Conservation (phyloP, 2,797 vertebrate species). For the Trachops cirrhosus region DNA sequence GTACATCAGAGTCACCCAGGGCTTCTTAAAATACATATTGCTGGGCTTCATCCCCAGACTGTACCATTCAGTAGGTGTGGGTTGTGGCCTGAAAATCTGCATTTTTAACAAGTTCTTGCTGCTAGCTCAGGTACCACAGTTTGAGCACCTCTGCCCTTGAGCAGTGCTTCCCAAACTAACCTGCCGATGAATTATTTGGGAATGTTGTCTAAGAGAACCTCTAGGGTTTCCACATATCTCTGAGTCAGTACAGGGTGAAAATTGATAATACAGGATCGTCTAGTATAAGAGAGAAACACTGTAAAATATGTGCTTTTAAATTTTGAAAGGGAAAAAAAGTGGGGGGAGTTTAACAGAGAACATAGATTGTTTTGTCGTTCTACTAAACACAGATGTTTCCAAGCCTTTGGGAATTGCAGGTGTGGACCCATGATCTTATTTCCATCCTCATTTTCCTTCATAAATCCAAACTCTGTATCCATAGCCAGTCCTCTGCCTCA, state of each 20-base stretch:
- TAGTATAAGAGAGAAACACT: not conserved
- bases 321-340: not conserved
- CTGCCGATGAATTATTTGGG: not conserved
- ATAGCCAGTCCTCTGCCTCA: not conserved
- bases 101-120: slow-evolving; percentile 12
- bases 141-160: not conserved
- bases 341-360: not conserved
- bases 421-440: not conserved
- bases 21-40: not conserved
- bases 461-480: not conserved
- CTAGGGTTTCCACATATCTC: not conserved
- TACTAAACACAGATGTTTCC: not conserved
- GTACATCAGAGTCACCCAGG: not conserved
- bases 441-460: not conserved
- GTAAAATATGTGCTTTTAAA: not conserved
- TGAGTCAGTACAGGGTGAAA: not conserved
- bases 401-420: not conserved
- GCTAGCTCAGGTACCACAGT: not conserved
- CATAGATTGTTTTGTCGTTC: not conserved
- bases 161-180: not conserved
- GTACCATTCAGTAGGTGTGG: not conserved
- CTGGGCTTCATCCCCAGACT: not conserved
- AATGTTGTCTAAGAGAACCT: not conserved
- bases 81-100: not conserved
- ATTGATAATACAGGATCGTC: not conserved